Evolutionary conservation across 2,113 vertebrate species (phyloP), one percentile per base, ranked within the genome.

Genomic region (Anser cygnoides): DNA sequence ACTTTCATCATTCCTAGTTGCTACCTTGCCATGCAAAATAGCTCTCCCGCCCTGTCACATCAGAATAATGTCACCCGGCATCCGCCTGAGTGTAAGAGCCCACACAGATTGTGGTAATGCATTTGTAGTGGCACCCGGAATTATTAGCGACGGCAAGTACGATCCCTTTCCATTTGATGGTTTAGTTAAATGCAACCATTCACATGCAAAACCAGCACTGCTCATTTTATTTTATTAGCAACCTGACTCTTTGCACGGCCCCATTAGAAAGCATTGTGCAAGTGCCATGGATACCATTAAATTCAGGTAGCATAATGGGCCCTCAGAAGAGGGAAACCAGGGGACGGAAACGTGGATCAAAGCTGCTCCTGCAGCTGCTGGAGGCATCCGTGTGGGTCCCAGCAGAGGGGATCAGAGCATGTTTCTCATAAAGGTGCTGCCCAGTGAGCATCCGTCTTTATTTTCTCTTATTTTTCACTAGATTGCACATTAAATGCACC

Each of bases 211-310:
- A 39, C 73, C 75, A 33, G 86, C 72, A 28, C 72, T 9, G 0
- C 28, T 68, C 62, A 61, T 82, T 95, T 92, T 75, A 88, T 68
- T 92, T 91, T 75, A 6, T 72, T 68, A 93, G 31, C 43, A 72
- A 74, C 68, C 13, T 39, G 63, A 70, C 50, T 94, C 61, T 49
- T 78, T 57, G 72, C 79, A 44, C 0, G 0, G 59, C 58, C 62
- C 66, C 87, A 4, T 62, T 90, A 86, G 91, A 78, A 89, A 78
- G 88, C 80, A 22, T 63, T 78, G 59, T 93, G 77, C 66, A 89
- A 96, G 92, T 90, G 75, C 74, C 92, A 80, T 66, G 71, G 87
- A 90, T 87, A 62, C 87, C 3, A 8, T 91, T 92, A 86, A 82
- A 85, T 80, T 54, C 85, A 96, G 73, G 80, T 70, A 73, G 41